Evolutionary conservation across 1,140 invertebrate species (phyloP).

Genomic region (Acromyrmex echinatior): DNA sequence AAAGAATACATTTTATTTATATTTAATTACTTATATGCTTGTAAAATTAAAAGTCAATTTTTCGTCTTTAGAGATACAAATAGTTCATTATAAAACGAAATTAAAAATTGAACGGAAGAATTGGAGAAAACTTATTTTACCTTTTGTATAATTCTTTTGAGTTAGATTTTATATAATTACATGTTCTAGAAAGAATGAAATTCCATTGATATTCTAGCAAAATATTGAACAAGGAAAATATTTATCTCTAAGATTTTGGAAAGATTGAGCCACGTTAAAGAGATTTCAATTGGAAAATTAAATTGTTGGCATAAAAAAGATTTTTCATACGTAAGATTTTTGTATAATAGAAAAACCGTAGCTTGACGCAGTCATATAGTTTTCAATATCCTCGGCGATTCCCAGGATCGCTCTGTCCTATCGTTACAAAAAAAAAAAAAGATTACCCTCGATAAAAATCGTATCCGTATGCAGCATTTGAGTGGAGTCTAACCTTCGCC

Average conservation of each 20-base stretch:
- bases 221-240: background rate
- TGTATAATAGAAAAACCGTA: background rate
- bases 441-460: constrained; percentile 27
- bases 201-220: background rate
- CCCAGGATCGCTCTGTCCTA: background rate
- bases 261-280: background rate
- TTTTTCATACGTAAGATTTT: background rate
- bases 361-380: background rate
- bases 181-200: background rate
- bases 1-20: background rate
- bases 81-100: background rate
- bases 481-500: constrained; percentile 47
- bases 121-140: background rate
- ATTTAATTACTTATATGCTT: background rate
- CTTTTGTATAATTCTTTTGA: background rate
- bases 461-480: constrained; percentile 33
- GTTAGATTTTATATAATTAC: background rate
- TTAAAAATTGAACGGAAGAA: background rate
- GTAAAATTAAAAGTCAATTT: background rate
- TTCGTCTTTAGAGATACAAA: background rate
- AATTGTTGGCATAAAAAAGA: background rate
- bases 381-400: background rate
- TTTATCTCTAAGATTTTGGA: background rate
- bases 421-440: background rate
- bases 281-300: background rate